Base-by-base conservation (phyloP, 2,797 vertebrate species). In the Argentina silus region DNA sequence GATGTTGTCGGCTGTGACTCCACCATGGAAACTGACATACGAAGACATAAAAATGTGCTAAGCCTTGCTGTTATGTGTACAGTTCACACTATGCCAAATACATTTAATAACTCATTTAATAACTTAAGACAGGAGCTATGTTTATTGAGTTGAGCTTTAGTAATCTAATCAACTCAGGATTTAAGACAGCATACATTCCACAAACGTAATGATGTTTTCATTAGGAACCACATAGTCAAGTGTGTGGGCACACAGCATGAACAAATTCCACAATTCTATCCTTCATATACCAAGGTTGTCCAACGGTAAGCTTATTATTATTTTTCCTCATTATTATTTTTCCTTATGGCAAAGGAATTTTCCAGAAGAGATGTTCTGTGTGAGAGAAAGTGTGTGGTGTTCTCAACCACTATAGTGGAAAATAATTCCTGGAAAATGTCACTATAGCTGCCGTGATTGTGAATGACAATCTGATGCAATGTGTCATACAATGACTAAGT, bases 91-190 rank as follows among this genome's bases (percentile, higher is more conserved):
- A n/a, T 45, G 44, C 36, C 8, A 36, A n/a, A 36, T 36, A 36
- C 27, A 36, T 36, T 36, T 21, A 62, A 17, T 27, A 70, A 57
- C 48, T 45, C 44, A 67, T 69, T 23, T 68, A 72, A 74, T 53
- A 67, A 75, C 71, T 76, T 53, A 53, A 75, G 73, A 72, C 45
- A 72, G 10, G 64, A 45, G 6, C 61, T 56, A 69, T 72, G 68
- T 65, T 73, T 63, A 74, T 80, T 69, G 71, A 42, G 44, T 44
- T 56, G 55, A 53, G 64, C 59, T 76, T 68, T 43, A 71, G 60
- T 36, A 23, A 50, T 75, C 57, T 53, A 12, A 57, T 19, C 53
- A 14, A 9, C 7, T 70, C 47, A 48, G 70, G 56, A 42, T 77
- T 57, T 62, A 43, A 48, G 21, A 67, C 17, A 60, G 27, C 53